A percentile compares a stretch with the other conserved stretches of the same genome.
phyloP scores from a whole-genome alignment of 2,113 vertebrate genomes.

The Oncorhynchus mykiss region DNA sequence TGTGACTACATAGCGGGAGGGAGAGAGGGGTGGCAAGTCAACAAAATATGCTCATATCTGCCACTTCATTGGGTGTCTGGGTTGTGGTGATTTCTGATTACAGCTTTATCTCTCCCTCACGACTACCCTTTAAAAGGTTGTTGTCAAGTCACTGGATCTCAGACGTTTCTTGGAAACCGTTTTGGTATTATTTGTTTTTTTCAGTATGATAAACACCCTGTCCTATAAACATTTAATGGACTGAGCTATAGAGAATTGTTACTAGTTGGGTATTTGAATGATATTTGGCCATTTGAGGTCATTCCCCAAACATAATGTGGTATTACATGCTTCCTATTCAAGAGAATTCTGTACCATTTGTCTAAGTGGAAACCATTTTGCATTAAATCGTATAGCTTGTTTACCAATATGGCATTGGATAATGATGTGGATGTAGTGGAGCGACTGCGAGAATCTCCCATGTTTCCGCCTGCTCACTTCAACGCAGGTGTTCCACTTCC shows the following conservation, averaged over 20 bases:
- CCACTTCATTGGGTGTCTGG: constrained; percentile 23
- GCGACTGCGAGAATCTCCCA: not conserved
- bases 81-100: constrained; percentile 19
- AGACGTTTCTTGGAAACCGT: not conserved
- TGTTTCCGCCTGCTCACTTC: constrained; percentile 21
- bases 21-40: constrained; percentile 21
- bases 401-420: constrained; percentile 2
- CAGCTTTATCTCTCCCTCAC: constrained; percentile 15
- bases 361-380: not conserved
- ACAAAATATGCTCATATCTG: constrained; percentile 23
- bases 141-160: not conserved
- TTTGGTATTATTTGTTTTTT: not conserved
- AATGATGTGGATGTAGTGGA: constrained; percentile 1
- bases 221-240: not conserved
- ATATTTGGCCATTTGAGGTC: not conserved
- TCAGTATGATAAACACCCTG: not conserved
- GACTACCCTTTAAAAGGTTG: constrained; percentile 11
- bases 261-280: not conserved
- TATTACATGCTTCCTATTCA: not conserved
- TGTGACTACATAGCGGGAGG: constrained; percentile 36
- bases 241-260: not conserved
- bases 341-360: not conserved
- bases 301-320: not conserved
- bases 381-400: not conserved
- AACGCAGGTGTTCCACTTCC: not conserved